phyloP scores from a whole-genome alignment of 92 coral and sea anemone genomes.

The Actinernus sp. region DNA sequence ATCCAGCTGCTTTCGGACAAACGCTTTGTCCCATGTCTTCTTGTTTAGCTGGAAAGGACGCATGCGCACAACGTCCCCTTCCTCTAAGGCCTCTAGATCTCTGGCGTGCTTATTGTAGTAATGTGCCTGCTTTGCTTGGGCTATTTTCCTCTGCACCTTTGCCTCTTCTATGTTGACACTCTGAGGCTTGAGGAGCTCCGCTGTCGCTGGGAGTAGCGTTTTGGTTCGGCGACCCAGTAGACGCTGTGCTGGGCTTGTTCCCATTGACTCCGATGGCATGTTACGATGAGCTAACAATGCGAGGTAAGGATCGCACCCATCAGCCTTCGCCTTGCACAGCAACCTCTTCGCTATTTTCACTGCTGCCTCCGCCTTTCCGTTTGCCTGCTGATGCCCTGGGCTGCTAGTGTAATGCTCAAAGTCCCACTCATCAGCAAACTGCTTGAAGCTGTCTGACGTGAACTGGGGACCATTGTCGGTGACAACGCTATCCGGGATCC shows the following conservation, averaged over 20 bases:
- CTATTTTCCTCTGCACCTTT: conserved; percentile 6
- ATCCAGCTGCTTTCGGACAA: conserved; percentile 6
- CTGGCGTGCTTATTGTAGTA: conserved; percentile 35
- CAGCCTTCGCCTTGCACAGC: conserved; percentile 24
- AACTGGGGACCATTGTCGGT: no score
- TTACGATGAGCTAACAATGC: conserved; percentile 32
- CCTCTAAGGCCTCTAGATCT: conserved; percentile 24
- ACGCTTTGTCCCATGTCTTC: conserved; percentile 33
- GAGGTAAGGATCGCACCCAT: conserved; percentile 21
- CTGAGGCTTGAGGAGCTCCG: no score
- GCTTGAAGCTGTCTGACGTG: no score
- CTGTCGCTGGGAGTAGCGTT: no score
- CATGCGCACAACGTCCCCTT: conserved; percentile 29
- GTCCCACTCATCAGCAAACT: no score
- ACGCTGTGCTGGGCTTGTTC: conserved; percentile 44
- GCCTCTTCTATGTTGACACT: no score
- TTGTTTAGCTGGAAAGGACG: conserved; percentile 26
- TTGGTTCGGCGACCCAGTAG: conserved; percentile 33
- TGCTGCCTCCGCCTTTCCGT: no score
- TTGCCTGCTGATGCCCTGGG: no score
- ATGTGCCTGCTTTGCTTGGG: conserved; percentile 21
- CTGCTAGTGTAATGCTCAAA: no score
- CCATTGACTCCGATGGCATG: no score
- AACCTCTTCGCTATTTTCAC: no score
- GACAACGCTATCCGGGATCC: no score